Conservation (phyloP, 2,113 vertebrate species). For the Perca flavescens region DNA sequence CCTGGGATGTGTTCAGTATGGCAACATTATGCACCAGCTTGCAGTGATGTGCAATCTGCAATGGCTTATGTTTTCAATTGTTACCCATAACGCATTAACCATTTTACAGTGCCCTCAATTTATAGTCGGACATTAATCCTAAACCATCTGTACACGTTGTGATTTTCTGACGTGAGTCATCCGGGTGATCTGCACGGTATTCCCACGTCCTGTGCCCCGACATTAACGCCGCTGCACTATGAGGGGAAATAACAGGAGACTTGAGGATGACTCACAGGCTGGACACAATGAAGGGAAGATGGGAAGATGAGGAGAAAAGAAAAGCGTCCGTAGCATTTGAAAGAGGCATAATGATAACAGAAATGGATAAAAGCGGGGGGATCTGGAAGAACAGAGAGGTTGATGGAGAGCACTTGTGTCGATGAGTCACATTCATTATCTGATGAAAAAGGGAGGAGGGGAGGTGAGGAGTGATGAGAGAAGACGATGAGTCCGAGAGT, state of each 20-base stretch:
- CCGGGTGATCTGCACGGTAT: constrained; percentile 17
- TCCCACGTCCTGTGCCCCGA: constrained; percentile 28
- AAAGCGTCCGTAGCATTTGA: constrained; percentile 14
- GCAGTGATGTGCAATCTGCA: neutral
- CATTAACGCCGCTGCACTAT: neutral
- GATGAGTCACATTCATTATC: constrained; percentile 57
- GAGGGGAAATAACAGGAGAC: constrained; percentile 31
- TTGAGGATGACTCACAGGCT: constrained; percentile 50
- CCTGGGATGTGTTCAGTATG: neutral
- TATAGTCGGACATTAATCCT: neutral
- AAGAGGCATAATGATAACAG: constrained; percentile 1
- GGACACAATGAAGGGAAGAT: constrained; percentile 29
- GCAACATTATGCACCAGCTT: neutral
- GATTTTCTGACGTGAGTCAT: constrained; percentile 41
- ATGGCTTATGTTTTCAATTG: neutral
- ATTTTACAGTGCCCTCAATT: neutral
- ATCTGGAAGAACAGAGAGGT: neutral
- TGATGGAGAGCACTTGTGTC: constrained; percentile 28
- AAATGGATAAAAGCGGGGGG: neutral
- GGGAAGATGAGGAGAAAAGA: constrained; percentile 20
- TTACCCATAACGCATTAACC: neutral
- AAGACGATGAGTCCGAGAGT: constrained; percentile 2
- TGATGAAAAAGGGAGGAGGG: constrained; percentile 26
- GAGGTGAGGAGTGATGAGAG: neutral
- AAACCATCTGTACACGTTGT: constrained; percentile 25